These are phyloP conservation scores for Meriones unguiculatus DNA, from an alignment of 2,113 vertebrate species.

Conservation along the genomic window DNA sequence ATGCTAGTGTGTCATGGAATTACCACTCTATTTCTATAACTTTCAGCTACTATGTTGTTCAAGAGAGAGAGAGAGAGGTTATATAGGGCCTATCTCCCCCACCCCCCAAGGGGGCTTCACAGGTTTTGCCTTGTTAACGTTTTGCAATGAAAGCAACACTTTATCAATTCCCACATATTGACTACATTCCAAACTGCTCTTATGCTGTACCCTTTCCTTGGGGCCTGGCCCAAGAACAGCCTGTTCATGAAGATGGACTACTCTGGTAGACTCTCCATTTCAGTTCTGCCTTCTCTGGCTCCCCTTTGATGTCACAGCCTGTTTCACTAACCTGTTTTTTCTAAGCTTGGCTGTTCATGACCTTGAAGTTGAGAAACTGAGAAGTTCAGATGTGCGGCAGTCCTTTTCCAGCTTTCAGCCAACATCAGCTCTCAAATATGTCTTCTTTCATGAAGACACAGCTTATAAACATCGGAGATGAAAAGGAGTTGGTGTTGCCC, in stretches of 20 bases:
- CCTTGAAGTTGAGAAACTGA: background rate
- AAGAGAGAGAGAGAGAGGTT: background rate
- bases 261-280: background rate
- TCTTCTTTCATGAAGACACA: background rate
- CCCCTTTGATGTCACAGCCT: background rate
- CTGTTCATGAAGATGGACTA: background rate
- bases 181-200: background rate
- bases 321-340: background rate
- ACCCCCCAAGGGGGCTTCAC: background rate
- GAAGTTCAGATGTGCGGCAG: background rate
- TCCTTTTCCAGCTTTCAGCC: background rate
- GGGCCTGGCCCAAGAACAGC: background rate
- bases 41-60: background rate
- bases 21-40: background rate
- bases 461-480: background rate
- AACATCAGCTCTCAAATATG: background rate
- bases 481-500: background rate
- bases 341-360: background rate
- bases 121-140: background rate
- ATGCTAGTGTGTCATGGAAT: background rate
- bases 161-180: background rate
- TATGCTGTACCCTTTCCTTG: background rate
- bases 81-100: background rate
- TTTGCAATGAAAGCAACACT: background rate
- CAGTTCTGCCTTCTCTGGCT: conserved; percentile 8